Conservation (phyloP, 2,113 vertebrate genomes). For the Megaceryle torquata region DNA sequence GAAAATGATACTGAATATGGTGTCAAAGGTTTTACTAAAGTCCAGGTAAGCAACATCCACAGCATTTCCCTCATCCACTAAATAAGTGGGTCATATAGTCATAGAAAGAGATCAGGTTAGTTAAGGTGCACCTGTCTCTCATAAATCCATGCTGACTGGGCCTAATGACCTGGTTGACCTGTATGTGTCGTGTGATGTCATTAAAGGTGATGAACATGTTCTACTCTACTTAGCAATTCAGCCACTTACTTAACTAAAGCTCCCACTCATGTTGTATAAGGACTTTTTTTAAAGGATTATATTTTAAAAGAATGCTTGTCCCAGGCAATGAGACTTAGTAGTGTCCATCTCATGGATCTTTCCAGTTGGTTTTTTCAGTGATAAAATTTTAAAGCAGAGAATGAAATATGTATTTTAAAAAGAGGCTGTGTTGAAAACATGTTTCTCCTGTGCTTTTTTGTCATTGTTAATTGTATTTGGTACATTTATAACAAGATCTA, state of each 20-base stretch:
- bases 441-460: not conserved
- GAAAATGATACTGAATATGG: not conserved
- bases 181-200: rapidly evolving
- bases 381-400: not conserved
- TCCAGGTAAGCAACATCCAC: not conserved
- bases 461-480: not conserved
- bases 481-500: not conserved
- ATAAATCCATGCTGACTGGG: not conserved
- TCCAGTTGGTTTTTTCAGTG: not conserved
- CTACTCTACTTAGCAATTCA: not conserved
- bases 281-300: not conserved
- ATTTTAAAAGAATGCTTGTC: not conserved
- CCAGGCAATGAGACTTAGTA: not conserved
- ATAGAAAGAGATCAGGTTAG: not conserved
- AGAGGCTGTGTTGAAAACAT: not conserved
- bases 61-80: not conserved
- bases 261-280: not conserved
- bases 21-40: not conserved
- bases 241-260: not conserved
- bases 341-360: not conserved
- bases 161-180: not conserved
- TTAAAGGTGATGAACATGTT: not conserved
- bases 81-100: not conserved
- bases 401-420: not conserved
- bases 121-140: not conserved